Conservation (phyloP, 2,113 vertebrate species). For the Glaucidium brasilianum region DNA sequence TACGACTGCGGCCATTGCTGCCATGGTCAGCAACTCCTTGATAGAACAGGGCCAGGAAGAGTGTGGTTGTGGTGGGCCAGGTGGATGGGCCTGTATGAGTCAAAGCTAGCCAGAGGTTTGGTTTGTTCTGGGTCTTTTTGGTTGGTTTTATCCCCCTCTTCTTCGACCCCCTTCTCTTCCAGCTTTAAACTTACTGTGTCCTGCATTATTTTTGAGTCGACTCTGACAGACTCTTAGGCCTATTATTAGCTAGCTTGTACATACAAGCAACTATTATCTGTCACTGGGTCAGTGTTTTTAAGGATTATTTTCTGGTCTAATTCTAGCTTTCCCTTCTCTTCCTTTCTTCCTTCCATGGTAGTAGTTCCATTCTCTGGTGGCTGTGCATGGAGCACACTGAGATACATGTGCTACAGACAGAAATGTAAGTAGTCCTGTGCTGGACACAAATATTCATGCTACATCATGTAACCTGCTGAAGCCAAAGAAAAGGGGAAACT, state of each 20-base stretch:
- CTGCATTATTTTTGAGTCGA: not conserved
- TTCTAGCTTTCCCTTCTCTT: not conserved
- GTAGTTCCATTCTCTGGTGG: not conserved
- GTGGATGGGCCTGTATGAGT: accelerated
- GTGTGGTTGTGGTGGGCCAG: accelerated
- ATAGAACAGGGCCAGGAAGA: not conserved
- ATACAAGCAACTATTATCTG: not conserved
- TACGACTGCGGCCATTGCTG: accelerated
- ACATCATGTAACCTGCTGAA: not conserved
- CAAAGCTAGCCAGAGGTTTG: not conserved
- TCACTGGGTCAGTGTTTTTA: not conserved
- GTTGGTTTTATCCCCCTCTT: too few relatives aligned
- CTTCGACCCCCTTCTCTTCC: too few relatives aligned
- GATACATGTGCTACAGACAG: accelerated
- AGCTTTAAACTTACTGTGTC: not conserved
- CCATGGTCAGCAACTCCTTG: not conserved
- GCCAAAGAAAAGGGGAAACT: not conserved
- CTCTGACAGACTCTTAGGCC: not conserved
- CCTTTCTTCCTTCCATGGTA: accelerated
- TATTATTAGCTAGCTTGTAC: not conserved
- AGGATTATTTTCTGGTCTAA: not conserved
- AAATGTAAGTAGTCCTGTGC: not conserved
- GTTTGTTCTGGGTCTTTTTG: too few relatives aligned
- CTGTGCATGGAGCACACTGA: not conserved
- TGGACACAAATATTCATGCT: not conserved